A percentile compares a stretch with the other conserved stretches of the same genome.
Evolutionary conservation across 2,113 vertebrate genomes (phyloP).

Genomic region (Anthoscopus minutus): DNA sequence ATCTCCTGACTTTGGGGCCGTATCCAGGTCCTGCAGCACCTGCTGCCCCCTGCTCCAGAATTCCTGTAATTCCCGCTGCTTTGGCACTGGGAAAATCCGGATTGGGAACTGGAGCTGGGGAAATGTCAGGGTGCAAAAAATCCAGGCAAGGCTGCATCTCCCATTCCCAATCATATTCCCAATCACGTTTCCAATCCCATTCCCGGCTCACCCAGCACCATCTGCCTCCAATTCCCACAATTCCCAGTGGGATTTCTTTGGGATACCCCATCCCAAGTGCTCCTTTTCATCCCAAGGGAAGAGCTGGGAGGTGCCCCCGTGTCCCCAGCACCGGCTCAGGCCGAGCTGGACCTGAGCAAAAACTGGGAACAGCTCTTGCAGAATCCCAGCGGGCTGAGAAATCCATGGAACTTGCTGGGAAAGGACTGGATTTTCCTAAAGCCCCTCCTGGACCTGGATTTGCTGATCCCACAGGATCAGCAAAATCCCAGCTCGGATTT

Average conservation of each 20-base stretch:
- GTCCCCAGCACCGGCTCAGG: rapidly evolving
- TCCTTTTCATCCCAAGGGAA: background rate
- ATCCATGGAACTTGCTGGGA: rapidly evolving
- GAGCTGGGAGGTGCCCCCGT: rapidly evolving
- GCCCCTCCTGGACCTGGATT: background rate
- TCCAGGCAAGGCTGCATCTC: rapidly evolving
- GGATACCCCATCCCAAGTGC: background rate
- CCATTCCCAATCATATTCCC: background rate
- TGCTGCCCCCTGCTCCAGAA: background rate
- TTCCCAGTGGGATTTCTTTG: background rate
- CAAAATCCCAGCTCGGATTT: rapidly evolving
- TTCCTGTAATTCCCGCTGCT: background rate
- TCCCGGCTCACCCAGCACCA: background rate
- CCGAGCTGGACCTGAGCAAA: rapidly evolving
- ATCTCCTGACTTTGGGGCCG: rapidly evolving
- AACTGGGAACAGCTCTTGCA: background rate
- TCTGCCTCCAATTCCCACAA: rapidly evolving
- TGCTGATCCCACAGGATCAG: background rate
- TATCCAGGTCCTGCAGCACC: background rate
- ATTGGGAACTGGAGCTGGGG: background rate
- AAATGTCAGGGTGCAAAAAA: background rate
- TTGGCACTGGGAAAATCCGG: background rate
- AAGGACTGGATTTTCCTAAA: background rate
- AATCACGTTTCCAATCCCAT: background rate
- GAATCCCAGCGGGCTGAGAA: background rate